A percentile compares a stretch with the other conserved stretches of the same genome.
Conservation (phyloP, 2,888 invertebrate species). For the Hartigia nigra region DNA sequence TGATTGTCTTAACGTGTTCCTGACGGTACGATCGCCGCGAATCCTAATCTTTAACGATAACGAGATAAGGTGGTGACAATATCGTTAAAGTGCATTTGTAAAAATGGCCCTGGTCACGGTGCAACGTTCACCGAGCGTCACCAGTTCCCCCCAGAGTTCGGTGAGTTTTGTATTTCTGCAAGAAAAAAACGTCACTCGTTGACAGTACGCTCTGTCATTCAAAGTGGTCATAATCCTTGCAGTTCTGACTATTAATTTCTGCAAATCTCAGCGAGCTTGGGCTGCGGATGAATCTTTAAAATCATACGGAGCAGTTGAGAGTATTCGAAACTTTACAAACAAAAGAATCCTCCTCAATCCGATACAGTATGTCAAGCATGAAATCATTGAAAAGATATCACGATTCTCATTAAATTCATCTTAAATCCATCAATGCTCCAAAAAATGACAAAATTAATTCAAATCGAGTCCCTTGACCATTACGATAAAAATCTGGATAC, state of each 20-base stretch:
- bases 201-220: not conserved
- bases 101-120: constrained; percentile 79
- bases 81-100: constrained; percentile 17
- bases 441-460: not conserved
- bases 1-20: constrained; percentile 54
- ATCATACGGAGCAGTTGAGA: not conserved
- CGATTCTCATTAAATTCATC: not conserved
- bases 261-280: not conserved
- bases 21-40: constrained; percentile 50
- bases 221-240: not conserved
- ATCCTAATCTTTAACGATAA: not conserved
- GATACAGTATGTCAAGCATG: not conserved
- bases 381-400: not conserved
- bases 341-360: not conserved
- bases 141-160: constrained; percentile 73
- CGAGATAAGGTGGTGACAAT: not conserved
- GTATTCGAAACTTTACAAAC: not conserved
- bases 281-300: not conserved
- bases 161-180: constrained; percentile 63
- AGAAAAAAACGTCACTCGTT: not conserved
- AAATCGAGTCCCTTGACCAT: not conserved
- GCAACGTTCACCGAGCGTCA: constrained; percentile 78
- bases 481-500: not conserved
- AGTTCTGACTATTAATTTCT: not conserved
- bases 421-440: not conserved